phyloP scores from a whole-genome alignment of 1,140 invertebrate genomes.

The Anadara kagoshimensis region DNA sequence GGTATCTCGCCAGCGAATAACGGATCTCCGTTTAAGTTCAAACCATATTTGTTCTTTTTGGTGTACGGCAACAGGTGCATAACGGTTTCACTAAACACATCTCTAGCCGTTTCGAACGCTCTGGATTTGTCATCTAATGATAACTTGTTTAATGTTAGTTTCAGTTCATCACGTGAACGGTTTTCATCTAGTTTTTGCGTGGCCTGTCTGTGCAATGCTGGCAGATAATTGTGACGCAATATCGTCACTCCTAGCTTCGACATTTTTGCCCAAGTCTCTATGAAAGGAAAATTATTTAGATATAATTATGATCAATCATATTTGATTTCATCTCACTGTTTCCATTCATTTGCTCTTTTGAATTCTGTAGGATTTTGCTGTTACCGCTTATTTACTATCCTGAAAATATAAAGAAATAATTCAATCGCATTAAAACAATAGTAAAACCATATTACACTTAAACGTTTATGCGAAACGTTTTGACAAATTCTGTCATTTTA shows the following conservation, averaged over 20 bases:
- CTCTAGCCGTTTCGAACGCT: constrained; percentile 12
- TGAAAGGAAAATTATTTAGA: no score
- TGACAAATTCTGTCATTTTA: no score
- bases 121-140: constrained; percentile 6
- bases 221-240: constrained; percentile 44
- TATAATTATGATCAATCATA: no score
- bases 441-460: no score
- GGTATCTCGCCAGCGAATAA: constrained; percentile 38
- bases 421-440: no score
- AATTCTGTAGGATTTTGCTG: no score
- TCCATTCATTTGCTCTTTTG: no score
- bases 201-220: constrained; percentile 43
- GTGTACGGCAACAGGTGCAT: constrained; percentile 17
- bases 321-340: no score
- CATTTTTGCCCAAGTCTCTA: no score
- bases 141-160: constrained; percentile 25
- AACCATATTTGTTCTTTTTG: constrained; percentile 26
- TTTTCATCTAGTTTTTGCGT: constrained; percentile 43
- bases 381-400: no score
- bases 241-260: not conserved
- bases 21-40: constrained; percentile 37
- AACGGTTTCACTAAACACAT: constrained; percentile 30
- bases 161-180: constrained; percentile 38
- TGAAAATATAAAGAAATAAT: no score
- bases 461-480: no score